Percentiles rank a stretch among this genome's conserved stretches.
These are phyloP conservation scores for Babylonia areolata DNA, from an alignment of 1,140 invertebrate genomes.

Conservation along the genomic window DNA sequence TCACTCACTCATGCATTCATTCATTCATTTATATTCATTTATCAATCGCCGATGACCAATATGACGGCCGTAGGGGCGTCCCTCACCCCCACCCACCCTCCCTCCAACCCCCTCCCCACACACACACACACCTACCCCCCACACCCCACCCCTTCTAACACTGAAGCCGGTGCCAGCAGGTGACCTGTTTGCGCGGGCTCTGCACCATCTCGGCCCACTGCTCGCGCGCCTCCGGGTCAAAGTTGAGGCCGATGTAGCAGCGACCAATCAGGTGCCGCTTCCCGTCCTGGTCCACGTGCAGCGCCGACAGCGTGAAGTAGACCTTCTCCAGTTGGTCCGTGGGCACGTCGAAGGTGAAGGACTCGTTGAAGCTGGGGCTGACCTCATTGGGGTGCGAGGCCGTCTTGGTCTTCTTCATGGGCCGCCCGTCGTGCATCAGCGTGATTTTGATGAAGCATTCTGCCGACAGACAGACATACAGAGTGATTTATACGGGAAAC, in stretches of 20 bases:
- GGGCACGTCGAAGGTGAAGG: constrained; percentile 79
- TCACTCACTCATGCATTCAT: too few relatives aligned
- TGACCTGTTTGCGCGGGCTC: constrained; percentile 59
- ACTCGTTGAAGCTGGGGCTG: constrained; percentile 80
- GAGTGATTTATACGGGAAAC: too few relatives aligned
- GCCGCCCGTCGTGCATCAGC: constrained; percentile 78
- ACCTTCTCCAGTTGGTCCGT: constrained; percentile 86
- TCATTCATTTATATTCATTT: too few relatives aligned
- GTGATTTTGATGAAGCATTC: constrained; percentile 80
- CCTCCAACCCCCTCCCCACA: neutral
- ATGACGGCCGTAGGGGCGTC: neutral
- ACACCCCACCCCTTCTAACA: too few relatives aligned
- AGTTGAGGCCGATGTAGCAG: constrained; percentile 60
- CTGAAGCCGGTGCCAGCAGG: constrained; percentile 60
- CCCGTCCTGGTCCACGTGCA: constrained; percentile 93
- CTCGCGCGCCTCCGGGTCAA: constrained; percentile 53
- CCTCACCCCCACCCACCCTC: neutral
- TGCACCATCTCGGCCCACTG: constrained; percentile 65
- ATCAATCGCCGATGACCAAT: neutral
- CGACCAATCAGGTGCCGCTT: constrained; percentile 57
- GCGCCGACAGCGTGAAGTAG: constrained; percentile 91
- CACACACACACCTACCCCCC: neutral
- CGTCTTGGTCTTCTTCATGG: constrained; percentile 80
- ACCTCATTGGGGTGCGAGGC: constrained; percentile 76
- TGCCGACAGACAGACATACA: constrained; percentile 53